Conservation (phyloP, 2,797 vertebrate species). For the Mastacembelus armatus region DNA sequence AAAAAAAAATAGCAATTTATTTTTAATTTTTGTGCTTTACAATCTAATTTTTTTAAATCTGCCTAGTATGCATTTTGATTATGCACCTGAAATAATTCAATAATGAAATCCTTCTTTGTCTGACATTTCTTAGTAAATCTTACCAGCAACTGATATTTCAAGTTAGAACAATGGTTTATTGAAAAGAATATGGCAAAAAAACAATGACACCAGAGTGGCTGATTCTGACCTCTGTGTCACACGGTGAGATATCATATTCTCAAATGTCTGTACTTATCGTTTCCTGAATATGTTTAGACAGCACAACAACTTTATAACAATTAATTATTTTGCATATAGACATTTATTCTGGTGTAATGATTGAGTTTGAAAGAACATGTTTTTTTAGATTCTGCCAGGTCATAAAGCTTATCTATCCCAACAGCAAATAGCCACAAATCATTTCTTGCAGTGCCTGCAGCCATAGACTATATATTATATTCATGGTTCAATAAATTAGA, state of each 20-base stretch:
- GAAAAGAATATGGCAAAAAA: background rate
- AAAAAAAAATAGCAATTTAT: too few species aligned
- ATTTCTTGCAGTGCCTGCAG: too few species aligned
- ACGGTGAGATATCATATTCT: background rate
- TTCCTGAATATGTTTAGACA: background rate
- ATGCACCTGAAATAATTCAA: slow-evolving; percentile 5
- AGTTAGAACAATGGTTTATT: slow-evolving; percentile 40
- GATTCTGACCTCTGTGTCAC: background rate
- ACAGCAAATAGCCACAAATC: too few species aligned
- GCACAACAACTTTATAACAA: background rate
- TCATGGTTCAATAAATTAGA: too few species aligned
- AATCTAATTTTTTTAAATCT: too few species aligned
- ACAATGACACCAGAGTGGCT: background rate
- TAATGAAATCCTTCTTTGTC: background rate
- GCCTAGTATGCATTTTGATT: too few species aligned
- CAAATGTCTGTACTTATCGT: background rate
- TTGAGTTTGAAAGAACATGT: background rate
- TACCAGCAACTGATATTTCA: background rate
- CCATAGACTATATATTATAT: too few species aligned
- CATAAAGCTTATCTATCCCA: too few species aligned
- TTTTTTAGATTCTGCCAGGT: too few species aligned
- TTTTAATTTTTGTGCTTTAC: slow-evolving; percentile 34
- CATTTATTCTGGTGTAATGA: background rate
- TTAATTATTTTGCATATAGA: background rate
- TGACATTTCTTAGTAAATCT: background rate